Evolutionary conservation across 2,113 vertebrate species (phyloP).

Genomic region (Serilophus lunatus): DNA sequence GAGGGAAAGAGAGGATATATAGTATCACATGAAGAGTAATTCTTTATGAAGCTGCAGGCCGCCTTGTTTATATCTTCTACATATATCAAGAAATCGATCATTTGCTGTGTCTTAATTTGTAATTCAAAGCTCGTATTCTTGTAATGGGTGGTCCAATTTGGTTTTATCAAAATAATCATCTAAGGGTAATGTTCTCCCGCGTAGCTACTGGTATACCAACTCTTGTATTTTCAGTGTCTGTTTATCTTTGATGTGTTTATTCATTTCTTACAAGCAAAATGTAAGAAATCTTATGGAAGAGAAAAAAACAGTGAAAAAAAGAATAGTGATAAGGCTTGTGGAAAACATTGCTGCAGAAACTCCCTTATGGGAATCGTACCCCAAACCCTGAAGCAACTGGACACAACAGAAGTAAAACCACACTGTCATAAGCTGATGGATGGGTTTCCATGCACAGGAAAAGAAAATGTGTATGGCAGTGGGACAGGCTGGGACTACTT

Average conservation of each 20-base stretch:
- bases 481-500: background rate
- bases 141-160: background rate
- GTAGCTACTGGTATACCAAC: background rate
- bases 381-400: background rate
- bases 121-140: background rate
- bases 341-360: background rate
- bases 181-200: background rate
- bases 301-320: background rate
- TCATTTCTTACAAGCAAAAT: background rate
- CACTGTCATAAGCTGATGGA: background rate
- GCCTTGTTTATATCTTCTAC: background rate
- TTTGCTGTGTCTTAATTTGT: background rate
- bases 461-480: background rate
- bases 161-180: constrained; percentile 2
- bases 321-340: background rate
- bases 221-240: background rate
- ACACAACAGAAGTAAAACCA: background rate
- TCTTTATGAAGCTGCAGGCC: background rate
- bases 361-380: background rate
- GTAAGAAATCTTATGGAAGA: background rate
- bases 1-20: background rate
- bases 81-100: background rate
- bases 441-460: background rate
- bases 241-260: background rate
- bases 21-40: background rate